Evolutionary conservation across 2,888 invertebrate genomes (phyloP).

Genomic region (Cheilosia variabilis): DNA sequence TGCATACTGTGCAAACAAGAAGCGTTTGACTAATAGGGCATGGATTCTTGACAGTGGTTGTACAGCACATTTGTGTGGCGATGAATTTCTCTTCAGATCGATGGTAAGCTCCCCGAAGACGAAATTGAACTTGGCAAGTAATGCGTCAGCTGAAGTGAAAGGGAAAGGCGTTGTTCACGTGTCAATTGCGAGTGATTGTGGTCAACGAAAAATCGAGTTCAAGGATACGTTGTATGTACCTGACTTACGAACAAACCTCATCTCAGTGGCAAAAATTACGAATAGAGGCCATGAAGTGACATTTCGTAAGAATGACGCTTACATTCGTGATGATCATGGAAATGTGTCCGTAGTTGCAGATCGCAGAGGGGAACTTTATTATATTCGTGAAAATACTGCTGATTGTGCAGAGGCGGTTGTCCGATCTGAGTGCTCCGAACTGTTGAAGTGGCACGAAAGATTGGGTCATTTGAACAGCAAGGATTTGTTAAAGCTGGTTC

Average conservation of each 20-base stretch:
- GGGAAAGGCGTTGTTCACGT: slow-evolving; percentile 40
- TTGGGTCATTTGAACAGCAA: slow-evolving; percentile 51
- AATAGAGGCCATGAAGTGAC: slow-evolving; percentile 55
- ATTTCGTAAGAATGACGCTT: slow-evolving; percentile 45
- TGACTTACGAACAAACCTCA: slow-evolving; percentile 50
- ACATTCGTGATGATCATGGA: slow-evolving; percentile 34
- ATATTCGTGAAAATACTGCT: slow-evolving; percentile 32
- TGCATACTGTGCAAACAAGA: not conserved
- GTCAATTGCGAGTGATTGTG: slow-evolving; percentile 29
- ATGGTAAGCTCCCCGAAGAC: slow-evolving; percentile 25
- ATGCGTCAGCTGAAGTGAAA: slow-evolving; percentile 47
- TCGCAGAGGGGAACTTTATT: slow-evolving; percentile 54
- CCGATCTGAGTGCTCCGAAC: slow-evolving; percentile 66
- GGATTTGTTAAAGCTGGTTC: slow-evolving; percentile 42
- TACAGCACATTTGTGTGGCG: slow-evolving; percentile 62
- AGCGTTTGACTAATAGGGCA: slow-evolving; percentile 9
- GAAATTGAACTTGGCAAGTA: slow-evolving; percentile 49
- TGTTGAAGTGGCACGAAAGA: slow-evolving; percentile 62
- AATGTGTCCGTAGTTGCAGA: slow-evolving; percentile 41
- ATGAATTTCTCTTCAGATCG: slow-evolving; percentile 34
- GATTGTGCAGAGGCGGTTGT: slow-evolving; percentile 39
- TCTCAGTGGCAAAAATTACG: slow-evolving; percentile 61
- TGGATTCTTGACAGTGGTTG: slow-evolving; percentile 58
- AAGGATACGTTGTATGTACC: slow-evolving; percentile 58
- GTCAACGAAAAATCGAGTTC: slow-evolving; percentile 41